These are phyloP conservation scores for Sarcoramphus papa DNA, from an alignment of 2,797 vertebrate genomes.

Conservation along the genomic window DNA sequence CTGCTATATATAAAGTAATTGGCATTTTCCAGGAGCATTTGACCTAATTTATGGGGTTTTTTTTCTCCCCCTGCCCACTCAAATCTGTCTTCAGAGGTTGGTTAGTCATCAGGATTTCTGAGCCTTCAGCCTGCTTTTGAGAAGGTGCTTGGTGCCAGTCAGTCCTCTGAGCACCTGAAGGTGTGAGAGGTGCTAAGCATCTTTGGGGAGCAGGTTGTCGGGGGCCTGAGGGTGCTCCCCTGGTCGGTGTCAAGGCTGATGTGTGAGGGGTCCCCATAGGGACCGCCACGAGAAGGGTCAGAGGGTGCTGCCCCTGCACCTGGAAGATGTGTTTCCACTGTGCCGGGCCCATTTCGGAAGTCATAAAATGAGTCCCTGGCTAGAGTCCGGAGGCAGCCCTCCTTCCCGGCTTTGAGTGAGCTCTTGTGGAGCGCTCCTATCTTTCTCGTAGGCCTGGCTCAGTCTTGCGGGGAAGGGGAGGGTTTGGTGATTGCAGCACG, in stretches of 20 bases:
- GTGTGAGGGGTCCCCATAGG: rapidly evolving
- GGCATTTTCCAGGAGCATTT: conserved; percentile 5
- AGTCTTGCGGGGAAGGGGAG: neutral
- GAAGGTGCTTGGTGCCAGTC: neutral
- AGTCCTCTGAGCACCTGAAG: rapidly evolving
- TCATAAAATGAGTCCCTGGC: neutral
- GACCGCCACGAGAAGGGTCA: rapidly evolving
- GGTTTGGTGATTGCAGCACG: neutral
- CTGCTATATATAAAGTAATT: conserved; percentile 33
- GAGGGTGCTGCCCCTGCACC: neutral
- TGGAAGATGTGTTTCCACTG: neutral
- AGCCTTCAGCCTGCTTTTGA: neutral
- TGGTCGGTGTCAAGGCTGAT: neutral
- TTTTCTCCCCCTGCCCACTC: neutral
- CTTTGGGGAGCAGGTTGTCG: neutral
- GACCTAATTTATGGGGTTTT: conserved; percentile 7
- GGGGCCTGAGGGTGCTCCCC: neutral
- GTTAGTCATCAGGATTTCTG: neutral
- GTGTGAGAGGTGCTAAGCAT: neutral
- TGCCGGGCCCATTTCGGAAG: rapidly evolving
- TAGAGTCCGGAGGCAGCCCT: neutral
- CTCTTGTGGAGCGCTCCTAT: neutral
- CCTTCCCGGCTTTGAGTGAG: neutral
- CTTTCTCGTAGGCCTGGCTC: neutral
- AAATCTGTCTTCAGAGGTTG: neutral